Evolutionary conservation across 1,140 invertebrate species (phyloP), one percentile per base, ranked within the genome.

Genomic region (Drosophila kikkawai): DNA sequence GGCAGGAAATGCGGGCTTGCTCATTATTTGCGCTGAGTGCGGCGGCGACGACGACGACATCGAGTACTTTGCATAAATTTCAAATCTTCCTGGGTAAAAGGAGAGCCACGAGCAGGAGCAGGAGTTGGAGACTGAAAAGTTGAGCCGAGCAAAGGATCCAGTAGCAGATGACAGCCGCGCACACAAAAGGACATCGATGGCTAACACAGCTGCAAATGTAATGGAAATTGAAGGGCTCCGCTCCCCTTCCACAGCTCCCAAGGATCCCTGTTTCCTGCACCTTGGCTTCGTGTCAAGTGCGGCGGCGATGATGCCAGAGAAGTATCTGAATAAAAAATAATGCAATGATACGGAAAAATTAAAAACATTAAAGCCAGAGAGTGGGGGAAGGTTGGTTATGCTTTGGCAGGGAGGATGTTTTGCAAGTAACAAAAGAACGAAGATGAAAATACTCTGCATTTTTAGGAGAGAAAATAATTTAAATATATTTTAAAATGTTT

Each of bases 291-390:
- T 88, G 83, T 90, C 85, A 88, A 88, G 84, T 90, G 84, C 79
- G 59, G 45, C 51, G 66, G 42, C 56, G 36, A 45, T 55, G 65
- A 48, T 56, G 58, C 65, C 73, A 58, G 74, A 70, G 80, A 73
- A 79, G 64, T 73, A 73, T 73, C 69, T 73, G 66, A 82, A 65
- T 61, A 75, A 61, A 65, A 71, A 83, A 80, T 68, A 88, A 90
- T 90, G 85, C 85, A 90, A 90, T 90, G 85, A 90, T 90, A 90
- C 85, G 85, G 85, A 90, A 90, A 88, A 90, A 90, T 90, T 90
- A 90, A 90, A 90, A 90, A 85, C 85, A 90, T 90, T 90, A 79
- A 57, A 53, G 15, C 11, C 36, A 32, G 22, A 37, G 53, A 50
- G 57, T 41, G 55, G 59, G 42, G 41, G 45, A 34, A 34, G 26